Evolutionary conservation across 2,113 vertebrate species (phyloP).

Genomic region (Scortum barcoo): DNA sequence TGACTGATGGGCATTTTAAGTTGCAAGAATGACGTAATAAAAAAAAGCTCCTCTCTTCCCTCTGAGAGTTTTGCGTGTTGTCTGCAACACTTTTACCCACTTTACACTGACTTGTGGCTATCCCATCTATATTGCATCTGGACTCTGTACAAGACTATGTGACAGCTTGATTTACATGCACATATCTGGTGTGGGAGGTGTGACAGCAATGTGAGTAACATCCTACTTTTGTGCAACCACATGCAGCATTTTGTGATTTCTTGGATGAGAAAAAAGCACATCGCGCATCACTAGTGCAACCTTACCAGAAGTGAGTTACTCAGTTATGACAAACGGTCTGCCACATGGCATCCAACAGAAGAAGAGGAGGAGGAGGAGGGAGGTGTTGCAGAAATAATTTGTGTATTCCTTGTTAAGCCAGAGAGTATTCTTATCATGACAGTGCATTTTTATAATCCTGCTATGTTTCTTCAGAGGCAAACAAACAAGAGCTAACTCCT

Average conservation of each 20-base stretch:
- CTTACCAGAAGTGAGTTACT: constrained; percentile 6
- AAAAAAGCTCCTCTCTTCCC: not conserved
- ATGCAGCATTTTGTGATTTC: not conserved
- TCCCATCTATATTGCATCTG: not conserved
- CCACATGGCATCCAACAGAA: constrained; percentile 17
- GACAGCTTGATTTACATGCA: not conserved
- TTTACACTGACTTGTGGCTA: not conserved
- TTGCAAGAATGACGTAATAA: not conserved
- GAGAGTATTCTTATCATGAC: not conserved
- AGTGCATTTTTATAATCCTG: not conserved
- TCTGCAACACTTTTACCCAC: not conserved
- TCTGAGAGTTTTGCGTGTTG: not conserved
- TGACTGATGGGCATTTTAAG: not conserved
- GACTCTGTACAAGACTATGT: not conserved
- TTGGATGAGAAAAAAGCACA: not conserved
- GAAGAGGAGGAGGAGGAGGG: constrained; percentile 25
- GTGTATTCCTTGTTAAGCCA: not conserved
- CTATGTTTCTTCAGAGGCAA: not conserved
- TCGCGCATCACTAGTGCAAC: not conserved
- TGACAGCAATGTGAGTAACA: not conserved
- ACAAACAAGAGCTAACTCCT: not conserved
- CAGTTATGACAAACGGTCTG: constrained; percentile 16
- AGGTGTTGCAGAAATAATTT: not conserved
- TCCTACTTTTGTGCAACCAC: not conserved
- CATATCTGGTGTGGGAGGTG: not conserved